A percentile compares a stretch with the other conserved stretches of the same genome.
Evolutionary conservation across 2,888 invertebrate species (phyloP).

Genomic region (Papilio gigon): DNA sequence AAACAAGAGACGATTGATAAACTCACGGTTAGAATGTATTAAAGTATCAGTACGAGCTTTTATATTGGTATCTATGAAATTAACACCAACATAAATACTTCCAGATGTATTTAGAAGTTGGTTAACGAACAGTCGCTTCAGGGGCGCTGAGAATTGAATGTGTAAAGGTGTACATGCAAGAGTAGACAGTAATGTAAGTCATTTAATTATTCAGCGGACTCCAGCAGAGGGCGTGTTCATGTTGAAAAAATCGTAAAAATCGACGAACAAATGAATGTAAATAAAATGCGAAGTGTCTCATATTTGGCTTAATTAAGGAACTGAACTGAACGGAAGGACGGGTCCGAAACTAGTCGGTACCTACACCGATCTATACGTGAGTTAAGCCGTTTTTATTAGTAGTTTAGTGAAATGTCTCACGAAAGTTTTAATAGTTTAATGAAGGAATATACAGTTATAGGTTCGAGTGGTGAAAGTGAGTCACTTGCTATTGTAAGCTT

Average conservation of each 20-base stretch:
- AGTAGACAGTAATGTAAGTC: slow-evolving; percentile 27
- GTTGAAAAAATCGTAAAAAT: slow-evolving; percentile 5
- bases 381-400: no score
- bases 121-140: background rate
- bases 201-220: slow-evolving; percentile 34
- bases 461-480: no score
- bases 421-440: no score
- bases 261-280: background rate
- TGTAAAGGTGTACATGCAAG: slow-evolving; percentile 4
- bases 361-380: no score
- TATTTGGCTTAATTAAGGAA: background rate
- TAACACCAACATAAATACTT: background rate
- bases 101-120: background rate
- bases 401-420: no score
- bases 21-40: no score
- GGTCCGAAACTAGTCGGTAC: no score
- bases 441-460: no score
- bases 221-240: background rate
- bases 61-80: no score
- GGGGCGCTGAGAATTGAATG: slow-evolving; percentile 8
- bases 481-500: background rate
- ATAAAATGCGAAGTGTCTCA: background rate
- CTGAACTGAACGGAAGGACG: no score
- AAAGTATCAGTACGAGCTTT: no score
- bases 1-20: no score